Percentiles rank a stretch among this genome's conserved stretches.
phyloP scores from a whole-genome alignment of 1,140 invertebrate genomes.

The Arctopsyche grandis region DNA sequence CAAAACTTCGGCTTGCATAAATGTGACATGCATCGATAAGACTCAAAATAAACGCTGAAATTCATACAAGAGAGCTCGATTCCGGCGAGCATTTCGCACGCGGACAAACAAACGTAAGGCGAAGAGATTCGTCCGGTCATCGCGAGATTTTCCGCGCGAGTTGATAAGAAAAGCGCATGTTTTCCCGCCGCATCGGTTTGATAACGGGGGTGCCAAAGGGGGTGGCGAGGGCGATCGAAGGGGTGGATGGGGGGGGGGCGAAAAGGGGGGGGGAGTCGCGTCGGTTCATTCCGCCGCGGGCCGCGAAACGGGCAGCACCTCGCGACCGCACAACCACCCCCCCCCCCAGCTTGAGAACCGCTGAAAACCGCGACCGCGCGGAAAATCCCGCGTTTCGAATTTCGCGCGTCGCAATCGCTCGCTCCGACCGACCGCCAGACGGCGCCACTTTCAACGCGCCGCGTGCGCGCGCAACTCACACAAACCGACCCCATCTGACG shows the following conservation, averaged over 20 bases:
- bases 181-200: background rate
- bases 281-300: constrained; percentile 48
- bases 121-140: too few relatives aligned
- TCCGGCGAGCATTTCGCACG: too few relatives aligned
- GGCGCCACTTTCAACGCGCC: constrained; percentile 6
- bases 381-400: background rate
- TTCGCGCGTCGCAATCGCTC: constrained; percentile 13
- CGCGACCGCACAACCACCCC: constrained; percentile 27
- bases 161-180: constrained; percentile 6
- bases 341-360: background rate
- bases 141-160: background rate
- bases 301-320: constrained; percentile 50
- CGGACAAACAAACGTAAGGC: too few relatives aligned
- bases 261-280: background rate
- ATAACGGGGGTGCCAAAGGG: background rate
- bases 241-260: background rate
- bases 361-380: background rate
- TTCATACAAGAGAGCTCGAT: too few relatives aligned
- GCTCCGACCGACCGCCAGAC: background rate
- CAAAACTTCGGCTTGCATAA: too few relatives aligned
- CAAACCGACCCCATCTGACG: background rate
- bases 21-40: too few relatives aligned
- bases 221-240: background rate
- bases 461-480: background rate
- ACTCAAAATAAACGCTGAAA: too few relatives aligned